Conservation (phyloP, 2,797 vertebrate genomes). For the Hydrolagus colliei region DNA sequence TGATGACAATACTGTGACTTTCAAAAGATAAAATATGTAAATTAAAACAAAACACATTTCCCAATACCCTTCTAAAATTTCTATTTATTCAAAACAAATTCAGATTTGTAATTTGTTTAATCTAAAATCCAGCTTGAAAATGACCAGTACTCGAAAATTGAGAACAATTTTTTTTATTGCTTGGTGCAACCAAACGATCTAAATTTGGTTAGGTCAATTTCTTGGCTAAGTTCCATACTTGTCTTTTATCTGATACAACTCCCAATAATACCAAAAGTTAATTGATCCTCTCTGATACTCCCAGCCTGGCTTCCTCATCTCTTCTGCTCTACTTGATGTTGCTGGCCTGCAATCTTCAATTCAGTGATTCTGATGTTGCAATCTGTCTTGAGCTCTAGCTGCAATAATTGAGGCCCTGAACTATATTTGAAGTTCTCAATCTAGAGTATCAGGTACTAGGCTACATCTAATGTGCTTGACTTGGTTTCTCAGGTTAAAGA, state of each 20-base stretch:
- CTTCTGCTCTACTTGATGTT: too few relatives aligned
- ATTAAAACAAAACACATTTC: too few relatives aligned
- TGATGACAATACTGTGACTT: not conserved
- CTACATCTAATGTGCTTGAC: not conserved
- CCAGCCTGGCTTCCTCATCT: not conserved
- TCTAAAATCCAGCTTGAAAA: not conserved
- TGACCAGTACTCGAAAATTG: not conserved
- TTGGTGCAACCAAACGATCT: not conserved
- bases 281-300: not conserved
- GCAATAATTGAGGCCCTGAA: not conserved
- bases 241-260: not conserved
- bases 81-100: not conserved
- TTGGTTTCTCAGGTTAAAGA: not conserved
- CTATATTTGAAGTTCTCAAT: not conserved
- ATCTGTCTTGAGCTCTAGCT: not conserved
- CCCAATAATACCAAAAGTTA: not conserved
- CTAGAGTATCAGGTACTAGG: too few relatives aligned
- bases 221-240: not conserved
- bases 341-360: too few relatives aligned
- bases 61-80: not conserved
- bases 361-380: too few relatives aligned
- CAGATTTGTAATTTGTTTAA: not conserved
- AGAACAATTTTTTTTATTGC: not conserved
- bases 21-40: not conserved
- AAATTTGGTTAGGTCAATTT: not conserved